phyloP scores from a whole-genome alignment of 1,140 invertebrate genomes.

The Nymphalis io region DNA sequence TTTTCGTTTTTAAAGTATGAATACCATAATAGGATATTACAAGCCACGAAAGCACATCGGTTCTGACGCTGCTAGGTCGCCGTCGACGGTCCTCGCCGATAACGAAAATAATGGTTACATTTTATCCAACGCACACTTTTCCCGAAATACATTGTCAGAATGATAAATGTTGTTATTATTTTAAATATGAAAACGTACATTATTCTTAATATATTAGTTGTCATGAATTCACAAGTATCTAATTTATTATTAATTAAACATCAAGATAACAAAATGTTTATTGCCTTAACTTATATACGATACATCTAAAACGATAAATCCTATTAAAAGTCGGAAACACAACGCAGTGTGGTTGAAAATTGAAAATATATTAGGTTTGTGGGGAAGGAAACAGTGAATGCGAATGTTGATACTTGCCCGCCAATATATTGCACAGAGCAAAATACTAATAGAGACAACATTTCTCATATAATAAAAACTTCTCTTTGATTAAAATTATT shows the following conservation, averaged over 20 bases:
- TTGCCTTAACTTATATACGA: constrained; percentile 16
- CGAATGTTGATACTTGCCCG: constrained; percentile 57
- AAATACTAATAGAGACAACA: constrained; percentile 67
- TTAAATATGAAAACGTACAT: no score
- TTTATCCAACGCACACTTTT: not conserved
- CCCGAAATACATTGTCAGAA: not conserved
- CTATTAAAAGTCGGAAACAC: constrained; percentile 63
- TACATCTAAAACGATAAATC: constrained; percentile 54
- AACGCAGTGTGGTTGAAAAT: constrained; percentile 67
- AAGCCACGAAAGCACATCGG: constrained; percentile 50
- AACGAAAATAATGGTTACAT: not conserved
- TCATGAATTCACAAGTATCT: not conserved
- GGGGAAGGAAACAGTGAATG: constrained; percentile 51
- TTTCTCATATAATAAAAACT: constrained; percentile 9
- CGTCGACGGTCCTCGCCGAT: not conserved
- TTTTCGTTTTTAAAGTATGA: constrained; percentile 63
- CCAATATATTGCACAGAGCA: constrained; percentile 58
- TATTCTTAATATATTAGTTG: not conserved
- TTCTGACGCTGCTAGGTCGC: constrained; percentile 38
- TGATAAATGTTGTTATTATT: no score
- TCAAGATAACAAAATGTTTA: not conserved
- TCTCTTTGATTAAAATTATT: not conserved
- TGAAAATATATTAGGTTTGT: constrained; percentile 75
- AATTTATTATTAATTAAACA: not conserved
- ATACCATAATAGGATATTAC: constrained; percentile 54